These are phyloP conservation scores for Tineola bisselliella DNA, from an alignment of 2,888 invertebrate species.

Conservation along the genomic window DNA sequence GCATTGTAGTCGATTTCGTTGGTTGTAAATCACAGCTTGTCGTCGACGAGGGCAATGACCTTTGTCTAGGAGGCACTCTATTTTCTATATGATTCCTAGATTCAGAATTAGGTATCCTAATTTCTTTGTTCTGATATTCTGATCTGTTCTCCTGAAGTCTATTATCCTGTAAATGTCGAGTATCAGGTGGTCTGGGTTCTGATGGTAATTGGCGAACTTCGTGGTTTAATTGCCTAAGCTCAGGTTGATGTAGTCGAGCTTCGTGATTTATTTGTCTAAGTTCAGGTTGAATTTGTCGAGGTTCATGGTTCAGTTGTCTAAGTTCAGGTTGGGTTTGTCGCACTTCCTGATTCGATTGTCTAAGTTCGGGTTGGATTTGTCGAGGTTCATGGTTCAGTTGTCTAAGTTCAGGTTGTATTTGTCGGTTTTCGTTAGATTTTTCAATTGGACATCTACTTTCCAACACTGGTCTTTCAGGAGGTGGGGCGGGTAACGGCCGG, in stretches of 20 bases:
- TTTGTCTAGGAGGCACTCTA: constrained; percentile 49
- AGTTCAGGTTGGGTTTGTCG: not conserved
- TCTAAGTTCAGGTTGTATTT: constrained; percentile 16
- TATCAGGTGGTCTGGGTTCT: not conserved
- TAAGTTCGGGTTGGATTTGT: not conserved
- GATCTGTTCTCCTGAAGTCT: not conserved
- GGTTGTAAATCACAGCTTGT: constrained; percentile 45
- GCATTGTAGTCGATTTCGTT: constrained; percentile 68
- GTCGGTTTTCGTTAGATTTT: constrained; percentile 16
- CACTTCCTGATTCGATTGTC: too few relatives aligned
- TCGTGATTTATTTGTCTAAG: not conserved
- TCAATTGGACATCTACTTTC: constrained; percentile 18
- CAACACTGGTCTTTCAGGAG: constrained; percentile 28
- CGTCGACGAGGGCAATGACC: constrained; percentile 47
- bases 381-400: not conserved
- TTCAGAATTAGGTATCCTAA: constrained; percentile 18
- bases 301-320: not conserved
- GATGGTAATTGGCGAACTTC: not conserved
- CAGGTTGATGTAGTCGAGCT: not conserved
- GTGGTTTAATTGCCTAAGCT: not conserved
- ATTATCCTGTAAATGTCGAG: not conserved
- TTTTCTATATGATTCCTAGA: not conserved
- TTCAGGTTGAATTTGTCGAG: not conserved
- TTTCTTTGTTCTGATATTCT: not conserved
- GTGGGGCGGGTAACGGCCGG: constrained; percentile 52